Evolutionary conservation across 2,797 vertebrate species (phyloP).

Genomic region (Scarus forsteni): DNA sequence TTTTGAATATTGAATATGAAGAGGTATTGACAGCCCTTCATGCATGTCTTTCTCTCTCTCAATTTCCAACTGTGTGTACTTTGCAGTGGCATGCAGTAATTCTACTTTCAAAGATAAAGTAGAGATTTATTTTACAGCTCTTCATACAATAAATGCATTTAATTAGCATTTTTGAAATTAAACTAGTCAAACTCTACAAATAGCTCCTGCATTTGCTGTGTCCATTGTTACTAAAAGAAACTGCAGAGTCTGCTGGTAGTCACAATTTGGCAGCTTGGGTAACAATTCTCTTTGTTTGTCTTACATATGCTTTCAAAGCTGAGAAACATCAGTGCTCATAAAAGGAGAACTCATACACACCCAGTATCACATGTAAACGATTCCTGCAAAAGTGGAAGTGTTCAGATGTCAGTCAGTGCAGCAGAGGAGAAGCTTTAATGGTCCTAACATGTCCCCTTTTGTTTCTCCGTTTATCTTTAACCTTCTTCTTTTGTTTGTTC

Average conservation of each 20-base stretch:
- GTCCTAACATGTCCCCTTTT: background rate
- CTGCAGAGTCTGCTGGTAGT: constrained; percentile 3
- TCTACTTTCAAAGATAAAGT: background rate
- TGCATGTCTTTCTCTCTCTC: too few species aligned
- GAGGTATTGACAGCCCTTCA: too few species aligned
- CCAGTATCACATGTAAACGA: constrained; percentile 7
- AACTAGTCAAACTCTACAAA: constrained; percentile 19
- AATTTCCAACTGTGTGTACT: too few species aligned
- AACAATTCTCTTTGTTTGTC: constrained; percentile 22
- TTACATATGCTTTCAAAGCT: constrained; percentile 16
- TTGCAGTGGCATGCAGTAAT: too few species aligned
- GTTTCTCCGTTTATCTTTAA: background rate
- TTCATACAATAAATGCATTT: background rate
- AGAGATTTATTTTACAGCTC: background rate
- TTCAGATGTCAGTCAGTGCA: background rate
- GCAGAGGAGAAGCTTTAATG: background rate
- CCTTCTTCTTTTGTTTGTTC: background rate
- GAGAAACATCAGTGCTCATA: constrained; percentile 2
- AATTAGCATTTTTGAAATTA: background rate
- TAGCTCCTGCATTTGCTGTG: constrained; percentile 25
- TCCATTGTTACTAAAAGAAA: constrained; percentile 43
- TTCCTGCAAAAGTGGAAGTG: background rate
- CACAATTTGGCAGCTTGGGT: constrained; percentile 1
- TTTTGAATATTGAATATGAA: too few species aligned
- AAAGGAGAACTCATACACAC: background rate